phyloP scores from a whole-genome alignment of 2,113 vertebrate genomes.

The Corythaeola cristata region DNA sequence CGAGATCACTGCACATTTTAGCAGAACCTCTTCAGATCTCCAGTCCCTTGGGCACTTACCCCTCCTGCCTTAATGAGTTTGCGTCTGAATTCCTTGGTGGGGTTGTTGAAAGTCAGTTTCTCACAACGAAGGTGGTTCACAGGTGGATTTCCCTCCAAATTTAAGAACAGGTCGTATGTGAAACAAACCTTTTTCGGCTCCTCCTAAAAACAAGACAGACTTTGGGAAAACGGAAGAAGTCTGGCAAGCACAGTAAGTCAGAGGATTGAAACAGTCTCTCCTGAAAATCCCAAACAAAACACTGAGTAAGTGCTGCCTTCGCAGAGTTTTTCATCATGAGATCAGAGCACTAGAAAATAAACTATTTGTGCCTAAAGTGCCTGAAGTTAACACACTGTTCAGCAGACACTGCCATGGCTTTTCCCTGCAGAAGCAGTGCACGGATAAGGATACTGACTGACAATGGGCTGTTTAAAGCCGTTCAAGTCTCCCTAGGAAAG shows the following conservation, averaged over 20 bases:
- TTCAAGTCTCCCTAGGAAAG: background rate
- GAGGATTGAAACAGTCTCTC: background rate
- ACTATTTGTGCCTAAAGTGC: background rate
- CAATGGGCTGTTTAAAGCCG: background rate
- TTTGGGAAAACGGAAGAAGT: background rate
- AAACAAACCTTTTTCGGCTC: conserved; percentile 97
- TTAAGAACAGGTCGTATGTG: conserved; percentile 97
- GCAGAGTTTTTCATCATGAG: background rate
- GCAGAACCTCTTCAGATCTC: background rate
- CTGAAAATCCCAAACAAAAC: background rate
- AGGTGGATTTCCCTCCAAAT: conserved; percentile 96
- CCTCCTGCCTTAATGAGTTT: conserved; percentile 96
- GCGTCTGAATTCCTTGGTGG: conserved; percentile 95
- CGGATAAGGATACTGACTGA: background rate
- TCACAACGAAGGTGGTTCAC: conserved; percentile 99
- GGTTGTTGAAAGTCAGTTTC: conserved; percentile 99
- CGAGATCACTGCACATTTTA: accelerated
- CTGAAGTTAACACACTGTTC: background rate
- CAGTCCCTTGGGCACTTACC: conserved; percentile 74
- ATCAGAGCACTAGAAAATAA: background rate
- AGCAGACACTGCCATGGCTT: background rate
- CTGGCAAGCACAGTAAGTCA: background rate
- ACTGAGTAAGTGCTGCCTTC: background rate
- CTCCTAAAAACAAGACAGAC: conserved; percentile 79
- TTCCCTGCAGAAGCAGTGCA: background rate